Evolutionary conservation across 2,797 vertebrate species (phyloP).

Genomic region (Pempheris klunzingeri): DNA sequence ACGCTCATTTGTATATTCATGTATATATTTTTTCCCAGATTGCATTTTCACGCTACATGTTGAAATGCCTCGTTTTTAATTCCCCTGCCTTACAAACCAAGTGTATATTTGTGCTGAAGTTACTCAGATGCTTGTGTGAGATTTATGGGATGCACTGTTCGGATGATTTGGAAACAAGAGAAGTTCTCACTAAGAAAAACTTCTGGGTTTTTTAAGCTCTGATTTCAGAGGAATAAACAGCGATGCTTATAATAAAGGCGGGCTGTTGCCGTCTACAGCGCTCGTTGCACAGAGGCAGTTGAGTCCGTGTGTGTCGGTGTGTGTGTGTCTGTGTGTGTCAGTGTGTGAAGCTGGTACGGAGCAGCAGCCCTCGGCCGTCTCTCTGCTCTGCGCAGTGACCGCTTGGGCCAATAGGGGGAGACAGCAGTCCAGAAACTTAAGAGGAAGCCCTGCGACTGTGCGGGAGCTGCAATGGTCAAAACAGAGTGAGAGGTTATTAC

Average conservation of each 20-base stretch:
- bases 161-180: background rate
- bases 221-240: background rate
- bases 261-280: background rate
- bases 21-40: background rate
- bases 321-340: conserved; percentile 2
- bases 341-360: background rate
- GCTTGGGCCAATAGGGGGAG: conserved; percentile 81
- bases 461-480: conserved; percentile 12
- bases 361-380: background rate
- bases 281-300: conserved; percentile 11
- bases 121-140: too few species aligned
- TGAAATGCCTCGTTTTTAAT: background rate
- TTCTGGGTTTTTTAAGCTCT: background rate
- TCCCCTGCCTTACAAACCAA: background rate
- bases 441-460: background rate
- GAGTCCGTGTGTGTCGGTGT: background rate
- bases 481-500: background rate
- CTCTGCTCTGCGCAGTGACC: background rate
- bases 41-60: background rate
- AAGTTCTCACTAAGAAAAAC: background rate
- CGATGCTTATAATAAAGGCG: background rate
- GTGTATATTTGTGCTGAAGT: background rate
- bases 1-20: accelerated
- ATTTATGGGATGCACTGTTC: background rate
- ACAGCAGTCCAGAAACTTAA: conserved; percentile 82